These are phyloP conservation scores for Micrastur ruficollis DNA, from an alignment of 2,797 vertebrate species.

Conservation along the genomic window DNA sequence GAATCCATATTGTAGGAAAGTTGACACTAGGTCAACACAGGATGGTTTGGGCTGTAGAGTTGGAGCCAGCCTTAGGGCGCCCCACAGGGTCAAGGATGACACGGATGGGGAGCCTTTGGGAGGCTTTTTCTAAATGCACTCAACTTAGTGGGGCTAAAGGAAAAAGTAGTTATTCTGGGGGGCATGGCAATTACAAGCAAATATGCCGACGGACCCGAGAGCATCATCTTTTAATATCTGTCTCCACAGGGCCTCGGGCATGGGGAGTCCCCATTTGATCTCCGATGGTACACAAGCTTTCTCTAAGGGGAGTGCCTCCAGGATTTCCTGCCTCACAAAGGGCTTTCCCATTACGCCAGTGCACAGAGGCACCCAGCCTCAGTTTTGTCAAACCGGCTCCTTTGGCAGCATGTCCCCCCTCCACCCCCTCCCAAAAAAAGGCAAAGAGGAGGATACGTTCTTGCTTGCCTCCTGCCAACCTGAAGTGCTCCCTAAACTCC, in stretches of 20 bases:
- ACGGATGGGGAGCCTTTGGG: background rate
- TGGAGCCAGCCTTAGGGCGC: background rate
- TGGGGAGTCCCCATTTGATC: constrained; percentile 21
- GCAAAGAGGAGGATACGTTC: background rate
- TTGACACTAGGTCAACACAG: background rate
- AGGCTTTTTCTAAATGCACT: background rate
- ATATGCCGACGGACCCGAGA: background rate
- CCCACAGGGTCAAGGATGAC: background rate
- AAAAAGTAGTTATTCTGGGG: background rate
- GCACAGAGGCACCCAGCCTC: background rate
- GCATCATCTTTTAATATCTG: background rate
- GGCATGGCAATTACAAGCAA: background rate
- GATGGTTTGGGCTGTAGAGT: background rate
- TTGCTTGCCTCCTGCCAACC: background rate
- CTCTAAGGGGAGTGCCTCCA: background rate
- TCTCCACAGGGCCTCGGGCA: background rate
- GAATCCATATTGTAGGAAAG: background rate
- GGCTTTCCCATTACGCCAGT: background rate
- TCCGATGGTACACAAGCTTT: background rate
- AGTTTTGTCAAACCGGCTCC: background rate
- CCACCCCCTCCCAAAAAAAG: background rate
- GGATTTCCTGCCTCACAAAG: background rate
- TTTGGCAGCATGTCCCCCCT: background rate
- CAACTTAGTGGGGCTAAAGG: background rate
- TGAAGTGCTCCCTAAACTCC: background rate